Evolutionary conservation across 2,113 vertebrate species (phyloP).

Genomic region (Craseonycteris thonglongyai): DNA sequence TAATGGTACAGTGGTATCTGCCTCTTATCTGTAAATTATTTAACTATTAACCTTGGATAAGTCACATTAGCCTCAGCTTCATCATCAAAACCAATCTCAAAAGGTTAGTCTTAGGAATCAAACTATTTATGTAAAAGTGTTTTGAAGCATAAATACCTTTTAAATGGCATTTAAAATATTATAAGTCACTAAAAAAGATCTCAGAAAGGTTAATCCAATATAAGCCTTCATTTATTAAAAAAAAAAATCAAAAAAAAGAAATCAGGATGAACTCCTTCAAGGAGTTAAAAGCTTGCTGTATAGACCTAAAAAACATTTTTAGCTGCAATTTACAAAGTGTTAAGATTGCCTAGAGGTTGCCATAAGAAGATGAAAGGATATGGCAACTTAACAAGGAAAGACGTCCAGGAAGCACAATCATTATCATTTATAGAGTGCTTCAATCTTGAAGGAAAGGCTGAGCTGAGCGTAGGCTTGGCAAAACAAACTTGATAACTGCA

Average conservation of each 20-base stretch:
- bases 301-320: no score
- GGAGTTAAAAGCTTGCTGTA: background rate
- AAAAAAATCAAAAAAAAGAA: background rate
- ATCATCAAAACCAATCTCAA: background rate
- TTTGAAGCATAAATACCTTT: constrained; percentile 4
- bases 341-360: background rate
- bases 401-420: background rate
- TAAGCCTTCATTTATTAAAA: background rate
- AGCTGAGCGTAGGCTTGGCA: background rate
- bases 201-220: background rate
- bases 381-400: background rate
- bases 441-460: background rate
- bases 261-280: background rate
- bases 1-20: background rate
- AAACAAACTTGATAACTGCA: background rate
- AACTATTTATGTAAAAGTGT: background rate
- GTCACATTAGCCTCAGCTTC: background rate
- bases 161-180: background rate
- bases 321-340: background rate
- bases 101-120: background rate
- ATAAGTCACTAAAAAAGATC: background rate
- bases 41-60: background rate
- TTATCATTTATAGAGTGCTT: background rate
- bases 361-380: background rate
- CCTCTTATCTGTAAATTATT: background rate